Conservation (phyloP, 92 coral and sea anemone genomes). For the Phenganax marumi region DNA sequence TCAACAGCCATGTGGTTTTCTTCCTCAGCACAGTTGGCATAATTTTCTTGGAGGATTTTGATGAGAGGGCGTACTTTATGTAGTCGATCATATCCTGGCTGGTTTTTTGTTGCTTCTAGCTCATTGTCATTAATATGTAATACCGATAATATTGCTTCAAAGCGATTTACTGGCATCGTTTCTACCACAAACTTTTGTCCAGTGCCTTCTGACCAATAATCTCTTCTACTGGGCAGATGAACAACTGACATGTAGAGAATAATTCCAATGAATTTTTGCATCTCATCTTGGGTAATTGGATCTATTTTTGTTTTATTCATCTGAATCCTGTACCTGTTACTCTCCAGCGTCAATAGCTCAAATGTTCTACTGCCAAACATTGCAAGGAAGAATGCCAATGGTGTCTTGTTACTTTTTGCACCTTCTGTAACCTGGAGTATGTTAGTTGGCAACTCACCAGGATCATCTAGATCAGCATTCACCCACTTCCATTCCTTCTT, state of each 20-base stretch:
- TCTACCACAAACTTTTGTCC: conserved; percentile 6
- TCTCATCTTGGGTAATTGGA: not conserved
- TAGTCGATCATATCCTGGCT: conserved; percentile 13
- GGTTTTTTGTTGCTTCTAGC: not conserved
- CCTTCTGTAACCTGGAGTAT: not conserved
- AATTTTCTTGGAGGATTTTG: not conserved
- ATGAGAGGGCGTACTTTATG: not conserved
- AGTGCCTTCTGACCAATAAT: conserved; percentile 5
- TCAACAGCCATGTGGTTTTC: conserved; percentile 22
- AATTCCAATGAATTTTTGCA: not conserved
- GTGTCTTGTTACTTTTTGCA: not conserved
- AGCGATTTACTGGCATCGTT: conserved; percentile 22
- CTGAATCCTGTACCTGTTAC: not conserved
- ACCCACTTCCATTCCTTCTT: too few species aligned
- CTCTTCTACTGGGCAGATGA: conserved; percentile 2
- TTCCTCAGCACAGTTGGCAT: not conserved
- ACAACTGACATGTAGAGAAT: not conserved
- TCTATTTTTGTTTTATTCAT: conserved; percentile 9
- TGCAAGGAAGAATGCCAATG: not conserved
- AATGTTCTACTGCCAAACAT: conserved; percentile 1
- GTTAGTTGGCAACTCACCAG: conserved; percentile 5
- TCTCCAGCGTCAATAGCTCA: not conserved
- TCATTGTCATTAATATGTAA: conserved; percentile 33
- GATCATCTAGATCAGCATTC: too few species aligned
- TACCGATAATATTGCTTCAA: conserved; percentile 17